Percentiles rank a stretch among this genome's conserved stretches.
These are phyloP conservation scores for Pluvialis apricaria DNA, from an alignment of 2,113 vertebrate species.

Conservation along the genomic window DNA sequence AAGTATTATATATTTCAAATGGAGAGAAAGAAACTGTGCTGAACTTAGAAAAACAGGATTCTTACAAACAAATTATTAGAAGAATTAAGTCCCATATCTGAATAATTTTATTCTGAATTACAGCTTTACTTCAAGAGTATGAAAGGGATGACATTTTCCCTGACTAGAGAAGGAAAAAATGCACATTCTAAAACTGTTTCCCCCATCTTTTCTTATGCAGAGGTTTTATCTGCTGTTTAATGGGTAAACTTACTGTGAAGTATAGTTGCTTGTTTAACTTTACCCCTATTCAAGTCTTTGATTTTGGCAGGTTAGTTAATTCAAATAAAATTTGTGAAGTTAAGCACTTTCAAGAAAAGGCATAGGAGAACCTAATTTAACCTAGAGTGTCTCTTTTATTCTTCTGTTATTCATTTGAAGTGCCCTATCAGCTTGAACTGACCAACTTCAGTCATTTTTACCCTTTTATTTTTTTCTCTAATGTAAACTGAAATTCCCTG, in stretches of 20 bases:
- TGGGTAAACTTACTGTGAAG: conserved; percentile 93
- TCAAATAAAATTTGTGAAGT: conserved; percentile 94
- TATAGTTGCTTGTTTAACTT: conserved; percentile 93
- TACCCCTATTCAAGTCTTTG: conserved; percentile 88
- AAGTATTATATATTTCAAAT: conserved; percentile 1
- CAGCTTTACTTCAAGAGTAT: conserved; percentile 56
- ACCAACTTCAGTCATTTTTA: conserved; percentile 97
- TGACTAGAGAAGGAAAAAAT: conserved; percentile 47
- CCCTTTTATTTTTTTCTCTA: conserved; percentile 93
- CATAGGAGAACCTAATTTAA: conserved; percentile 95
- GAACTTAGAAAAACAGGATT: background rate
- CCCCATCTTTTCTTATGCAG: conserved; percentile 78
- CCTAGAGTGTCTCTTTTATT: conserved; percentile 93
- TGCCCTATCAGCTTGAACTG: conserved; percentile 97
- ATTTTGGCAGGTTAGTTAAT: conserved; percentile 94
- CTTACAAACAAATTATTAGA: conserved; percentile 17
- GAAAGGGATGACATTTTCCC: conserved; percentile 51
- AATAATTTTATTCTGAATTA: conserved; percentile 51
- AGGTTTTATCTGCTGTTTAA: conserved; percentile 84
- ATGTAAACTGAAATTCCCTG: conserved; percentile 96
- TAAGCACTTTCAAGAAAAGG: conserved; percentile 84
- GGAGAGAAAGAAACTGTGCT: background rate
- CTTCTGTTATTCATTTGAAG: conserved; percentile 94
- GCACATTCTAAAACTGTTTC: conserved; percentile 61
- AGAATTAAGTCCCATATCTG: background rate